A percentile compares a stretch with the other conserved stretches of the same genome.
These are phyloP conservation scores for Cyprinodon diabolis DNA, from an alignment of 2,797 vertebrate species.

Conservation along the genomic window DNA sequence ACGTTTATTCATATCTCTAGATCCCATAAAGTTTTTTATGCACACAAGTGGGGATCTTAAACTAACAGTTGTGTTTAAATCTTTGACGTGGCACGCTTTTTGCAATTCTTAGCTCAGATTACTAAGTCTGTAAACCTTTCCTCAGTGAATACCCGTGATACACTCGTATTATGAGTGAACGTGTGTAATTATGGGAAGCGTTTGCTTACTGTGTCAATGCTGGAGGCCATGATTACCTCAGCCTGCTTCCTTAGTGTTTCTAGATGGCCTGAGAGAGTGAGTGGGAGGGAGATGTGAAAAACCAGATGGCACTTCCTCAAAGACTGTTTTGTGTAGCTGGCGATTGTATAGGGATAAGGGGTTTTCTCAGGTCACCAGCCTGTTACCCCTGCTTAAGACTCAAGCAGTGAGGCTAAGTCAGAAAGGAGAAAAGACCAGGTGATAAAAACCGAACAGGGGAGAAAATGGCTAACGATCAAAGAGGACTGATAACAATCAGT, in stretches of 20 bases:
- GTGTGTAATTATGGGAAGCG: constrained; percentile 55
- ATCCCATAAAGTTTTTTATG: not conserved
- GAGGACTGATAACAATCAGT: not conserved
- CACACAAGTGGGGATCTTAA: constrained; percentile 5
- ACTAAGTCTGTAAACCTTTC: constrained; percentile 21
- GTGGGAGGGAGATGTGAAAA: constrained; percentile 60
- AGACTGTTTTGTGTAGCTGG: constrained; percentile 67
- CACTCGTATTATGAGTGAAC: constrained; percentile 42
- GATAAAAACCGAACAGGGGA: not conserved
- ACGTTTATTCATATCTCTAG: not conserved
- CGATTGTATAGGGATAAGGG: constrained; percentile 31
- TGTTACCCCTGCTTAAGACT: constrained; percentile 15
- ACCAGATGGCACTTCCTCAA: constrained; percentile 67
- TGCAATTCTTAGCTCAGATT: constrained; percentile 15
- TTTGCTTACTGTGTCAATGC: constrained; percentile 42
- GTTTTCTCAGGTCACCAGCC: constrained; percentile 52
- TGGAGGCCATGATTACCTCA: constrained; percentile 61
- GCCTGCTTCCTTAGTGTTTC: constrained; percentile 49
- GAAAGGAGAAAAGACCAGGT: constrained; percentile 8
- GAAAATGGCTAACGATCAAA: constrained; percentile 13
- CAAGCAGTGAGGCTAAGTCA: constrained; percentile 17
- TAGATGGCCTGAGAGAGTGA: constrained; percentile 36
- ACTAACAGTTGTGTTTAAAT: constrained; percentile 9
- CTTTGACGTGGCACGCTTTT: constrained; percentile 8
- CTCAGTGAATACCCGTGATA: constrained; percentile 40